Conservation (phyloP, 2,797 vertebrate species). For the Spea hammondii region DNA sequence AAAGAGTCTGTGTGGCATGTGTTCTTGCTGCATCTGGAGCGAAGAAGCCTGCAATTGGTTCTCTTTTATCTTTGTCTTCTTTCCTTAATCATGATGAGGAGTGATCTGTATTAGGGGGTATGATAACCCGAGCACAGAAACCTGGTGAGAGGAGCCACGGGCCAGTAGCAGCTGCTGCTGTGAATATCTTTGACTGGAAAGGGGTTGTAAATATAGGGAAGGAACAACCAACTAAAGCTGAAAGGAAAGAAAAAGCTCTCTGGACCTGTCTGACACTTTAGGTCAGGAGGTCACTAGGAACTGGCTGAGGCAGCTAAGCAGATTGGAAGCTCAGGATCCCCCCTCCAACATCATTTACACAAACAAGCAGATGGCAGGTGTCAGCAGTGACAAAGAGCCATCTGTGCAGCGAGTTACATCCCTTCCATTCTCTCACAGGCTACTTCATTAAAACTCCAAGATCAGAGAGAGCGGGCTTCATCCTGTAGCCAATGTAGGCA, state of each 20-base stretch:
- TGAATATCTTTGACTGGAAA: constrained; percentile 51
- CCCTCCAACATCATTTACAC: constrained; percentile 78
- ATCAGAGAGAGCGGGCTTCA: constrained; percentile 67
- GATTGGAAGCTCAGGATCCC: constrained; percentile 75
- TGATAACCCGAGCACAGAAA: constrained; percentile 46
- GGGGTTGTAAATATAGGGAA: constrained; percentile 62
- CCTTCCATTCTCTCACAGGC: constrained; percentile 75
- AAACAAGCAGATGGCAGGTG: constrained; percentile 98
- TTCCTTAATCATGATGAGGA: constrained; percentile 57
- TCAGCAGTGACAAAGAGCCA: constrained; percentile 96
- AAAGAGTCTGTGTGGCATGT: constrained; percentile 18
- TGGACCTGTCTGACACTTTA: constrained; percentile 74
- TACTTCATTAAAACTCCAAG: constrained; percentile 81
- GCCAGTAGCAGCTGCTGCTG: constrained; percentile 57
- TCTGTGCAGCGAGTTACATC: constrained; percentile 87
- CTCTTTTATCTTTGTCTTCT: constrained; percentile 56
- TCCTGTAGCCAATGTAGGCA: constrained; percentile 65
- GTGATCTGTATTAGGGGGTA: constrained; percentile 57
- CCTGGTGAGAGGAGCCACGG: constrained; percentile 42
- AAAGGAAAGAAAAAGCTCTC: constrained; percentile 74
- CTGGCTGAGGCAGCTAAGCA: constrained; percentile 75
- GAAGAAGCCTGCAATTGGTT: background rate
- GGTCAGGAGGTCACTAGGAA: constrained; percentile 75
- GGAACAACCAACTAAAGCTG: constrained; percentile 63
- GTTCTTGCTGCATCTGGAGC: background rate